Evolutionary conservation across 1,140 invertebrate species (phyloP), one percentile per base, ranked within the genome.

Genomic region (Drosophila tsacasi): DNA sequence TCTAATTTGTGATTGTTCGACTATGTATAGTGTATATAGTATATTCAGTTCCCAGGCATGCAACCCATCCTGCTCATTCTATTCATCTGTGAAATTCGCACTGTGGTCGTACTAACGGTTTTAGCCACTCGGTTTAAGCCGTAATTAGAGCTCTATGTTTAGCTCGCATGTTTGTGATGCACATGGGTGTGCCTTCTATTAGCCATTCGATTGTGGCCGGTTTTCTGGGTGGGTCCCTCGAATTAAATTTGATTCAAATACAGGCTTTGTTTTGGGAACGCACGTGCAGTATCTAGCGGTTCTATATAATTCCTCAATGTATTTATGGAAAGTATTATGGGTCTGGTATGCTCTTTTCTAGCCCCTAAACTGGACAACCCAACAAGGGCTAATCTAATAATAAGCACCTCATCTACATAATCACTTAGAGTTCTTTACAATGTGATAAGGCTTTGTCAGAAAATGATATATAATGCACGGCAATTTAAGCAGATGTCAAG

Each of bases 21-120:
- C 19, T 44, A 68, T 78, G 3, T 37, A 37, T 13, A 37, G 7
- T 1, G 58, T 37, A 5, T n/a, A 7, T 25, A 15, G 2, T 25
- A 15, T 10, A 69, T 78, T 81, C 66, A 39, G 35, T 73, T 73
- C 85, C 73, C 83, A 87, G 79, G 79, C 81, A 76, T 76, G 63
- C 79, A 80, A 80, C 73, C 76, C 65, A 75, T 78, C 39, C 57
- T 63, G 63, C 52, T 57, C 55, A 58, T 79, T 76, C 47, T 61
- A 87, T 83, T 83, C 76, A 73, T 60, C 83, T 79, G 68, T 72
- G 68, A 79, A 82, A 80, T 69, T 60, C 66, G 69, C 83, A 79
- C 25, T 59, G 49, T 39, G n/a, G 32, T 30, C 30, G 49, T 47
- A 37, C 37, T 79, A 79, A 87, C 79, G 63, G 79, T 39, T 74